These are phyloP conservation scores for Gymnothorax reevesii DNA, from an alignment of 2,797 vertebrate genomes.

Conservation along the genomic window DNA sequence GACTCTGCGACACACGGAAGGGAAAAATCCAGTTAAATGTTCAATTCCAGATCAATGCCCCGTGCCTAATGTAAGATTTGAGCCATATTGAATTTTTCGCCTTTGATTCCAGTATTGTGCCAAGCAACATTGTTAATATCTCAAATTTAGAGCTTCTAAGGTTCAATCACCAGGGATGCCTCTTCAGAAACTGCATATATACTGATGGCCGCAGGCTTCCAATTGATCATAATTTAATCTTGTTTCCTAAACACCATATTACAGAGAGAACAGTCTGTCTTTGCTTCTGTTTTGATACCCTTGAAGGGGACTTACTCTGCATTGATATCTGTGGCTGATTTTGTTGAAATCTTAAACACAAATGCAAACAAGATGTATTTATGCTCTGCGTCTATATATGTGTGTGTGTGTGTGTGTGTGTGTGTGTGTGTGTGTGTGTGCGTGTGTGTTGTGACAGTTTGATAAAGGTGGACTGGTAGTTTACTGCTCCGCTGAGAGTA, in stretches of 20 bases:
- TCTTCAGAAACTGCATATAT: neutral
- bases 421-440: neutral
- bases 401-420: neutral
- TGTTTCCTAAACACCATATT: neutral
- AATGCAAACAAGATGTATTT: neutral
- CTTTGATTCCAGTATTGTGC: slow-evolving; percentile 5
- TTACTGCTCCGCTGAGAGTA: slow-evolving; percentile 27
- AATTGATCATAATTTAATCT: neutral
- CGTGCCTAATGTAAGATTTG: neutral
- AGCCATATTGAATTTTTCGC: neutral
- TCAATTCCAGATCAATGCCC: slow-evolving; percentile 3
- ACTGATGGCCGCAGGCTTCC: neutral
- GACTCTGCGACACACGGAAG: neutral
- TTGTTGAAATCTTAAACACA: neutral
- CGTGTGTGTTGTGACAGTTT: neutral
- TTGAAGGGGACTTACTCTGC: neutral
- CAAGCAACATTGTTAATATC: neutral
- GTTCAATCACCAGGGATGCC: neutral
- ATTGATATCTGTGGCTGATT: neutral
- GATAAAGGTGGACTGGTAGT: slow-evolving; percentile 18
- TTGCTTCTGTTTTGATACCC: slow-evolving; percentile 8
- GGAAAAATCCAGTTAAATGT: neutral
- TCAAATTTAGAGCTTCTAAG: neutral
- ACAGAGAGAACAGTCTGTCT: slow-evolving; percentile 2
- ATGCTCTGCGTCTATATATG: neutral